These are phyloP conservation scores for Scomber japonicus DNA, from an alignment of 2,113 vertebrate species.

Conservation along the genomic window DNA sequence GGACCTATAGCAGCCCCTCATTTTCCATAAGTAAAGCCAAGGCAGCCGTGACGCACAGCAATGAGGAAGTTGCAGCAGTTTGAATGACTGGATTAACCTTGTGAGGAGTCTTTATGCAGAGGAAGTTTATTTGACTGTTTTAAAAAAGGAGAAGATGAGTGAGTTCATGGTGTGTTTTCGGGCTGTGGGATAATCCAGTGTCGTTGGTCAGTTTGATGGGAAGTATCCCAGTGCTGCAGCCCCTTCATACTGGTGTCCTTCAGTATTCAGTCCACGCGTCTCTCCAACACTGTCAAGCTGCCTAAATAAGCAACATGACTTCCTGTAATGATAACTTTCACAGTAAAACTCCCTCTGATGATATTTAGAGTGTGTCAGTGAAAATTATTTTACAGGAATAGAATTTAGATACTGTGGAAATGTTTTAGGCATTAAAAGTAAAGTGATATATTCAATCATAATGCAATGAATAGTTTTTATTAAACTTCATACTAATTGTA, in stretches of 20 bases:
- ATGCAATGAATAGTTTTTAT: no score
- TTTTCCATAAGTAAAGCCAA: not conserved
- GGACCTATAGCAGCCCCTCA: not conserved
- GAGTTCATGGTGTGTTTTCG: not conserved
- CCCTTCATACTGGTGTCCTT: conserved; percentile 21
- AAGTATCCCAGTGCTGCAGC: conserved; percentile 25
- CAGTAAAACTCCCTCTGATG: conserved; percentile 6
- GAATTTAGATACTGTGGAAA: no score
- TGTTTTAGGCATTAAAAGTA: no score
- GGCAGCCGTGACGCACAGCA: not conserved
- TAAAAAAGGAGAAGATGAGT: not conserved
- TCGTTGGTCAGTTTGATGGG: not conserved
- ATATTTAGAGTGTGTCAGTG: not conserved
- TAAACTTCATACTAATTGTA: no score
- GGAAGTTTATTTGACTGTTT: not conserved
- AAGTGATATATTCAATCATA: no score
- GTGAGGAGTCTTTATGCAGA: not conserved
- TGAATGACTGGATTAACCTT: conserved; percentile 31
- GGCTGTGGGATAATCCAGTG: not conserved
- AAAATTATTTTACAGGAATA: no score
- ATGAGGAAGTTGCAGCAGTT: conserved; percentile 31
- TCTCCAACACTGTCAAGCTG: conserved; percentile 18
- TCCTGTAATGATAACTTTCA: conserved; percentile 18
- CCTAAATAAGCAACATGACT: not conserved
- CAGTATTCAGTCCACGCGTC: conserved; percentile 51